phyloP scores from a whole-genome alignment of 2,797 vertebrate species.

The Malacoraja senta region DNA sequence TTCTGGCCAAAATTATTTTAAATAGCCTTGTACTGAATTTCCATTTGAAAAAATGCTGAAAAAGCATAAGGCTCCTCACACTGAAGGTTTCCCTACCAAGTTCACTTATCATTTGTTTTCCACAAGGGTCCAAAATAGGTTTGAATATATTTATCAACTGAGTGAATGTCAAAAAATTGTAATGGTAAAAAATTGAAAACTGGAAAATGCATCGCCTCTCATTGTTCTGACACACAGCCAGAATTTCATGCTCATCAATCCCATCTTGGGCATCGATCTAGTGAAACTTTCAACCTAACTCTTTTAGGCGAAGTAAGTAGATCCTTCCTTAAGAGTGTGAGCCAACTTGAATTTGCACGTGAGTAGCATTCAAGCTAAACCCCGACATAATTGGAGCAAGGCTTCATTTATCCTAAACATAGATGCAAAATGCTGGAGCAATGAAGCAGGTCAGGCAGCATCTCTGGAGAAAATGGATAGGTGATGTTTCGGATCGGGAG shows the following conservation, averaged over 20 bases:
- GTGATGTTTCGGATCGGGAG: too few species aligned
- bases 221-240: not conserved
- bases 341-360: not conserved
- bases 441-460: too few species aligned
- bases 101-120: too few species aligned
- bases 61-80: too few species aligned
- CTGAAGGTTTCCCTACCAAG: too few species aligned
- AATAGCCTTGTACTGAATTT: not conserved
- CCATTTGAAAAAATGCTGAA: not conserved
- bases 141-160: not conserved
- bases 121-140: too few species aligned
- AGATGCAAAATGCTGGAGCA: too few species aligned
- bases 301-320: not conserved
- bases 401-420: not conserved
- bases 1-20: constrained; percentile 1
- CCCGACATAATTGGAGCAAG: not conserved
- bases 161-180: too few species aligned
- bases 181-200: too few species aligned
- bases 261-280: not conserved
- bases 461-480: too few species aligned
- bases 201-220: not conserved
- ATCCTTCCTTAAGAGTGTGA: not conserved
- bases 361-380: not conserved
- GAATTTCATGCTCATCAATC: not conserved
- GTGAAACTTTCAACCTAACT: not conserved